Conservation (phyloP, 2,888 invertebrate species). For the Eupithecia insigniata region DNA sequence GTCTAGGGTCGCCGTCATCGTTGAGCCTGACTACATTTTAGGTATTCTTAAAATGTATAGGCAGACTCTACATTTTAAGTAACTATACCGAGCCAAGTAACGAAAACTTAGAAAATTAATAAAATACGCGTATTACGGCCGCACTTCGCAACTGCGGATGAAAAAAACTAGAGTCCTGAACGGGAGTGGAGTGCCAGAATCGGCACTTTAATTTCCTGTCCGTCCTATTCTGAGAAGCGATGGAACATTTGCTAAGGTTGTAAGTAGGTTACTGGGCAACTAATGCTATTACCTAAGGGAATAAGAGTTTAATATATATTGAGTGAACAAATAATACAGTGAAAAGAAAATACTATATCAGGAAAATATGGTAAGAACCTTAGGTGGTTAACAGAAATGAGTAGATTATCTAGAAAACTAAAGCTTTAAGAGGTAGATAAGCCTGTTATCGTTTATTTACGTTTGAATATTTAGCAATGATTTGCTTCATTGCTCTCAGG, state of each 20-base stretch:
- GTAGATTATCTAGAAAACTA: neutral
- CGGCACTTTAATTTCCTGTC: conserved; percentile 56
- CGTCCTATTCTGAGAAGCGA: conserved; percentile 20
- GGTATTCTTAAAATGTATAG: too few species aligned
- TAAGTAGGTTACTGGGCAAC: conserved; percentile 5
- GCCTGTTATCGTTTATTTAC: neutral
- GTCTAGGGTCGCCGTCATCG: too few species aligned
- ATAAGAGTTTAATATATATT: neutral
- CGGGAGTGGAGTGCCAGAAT: conserved; percentile 24
- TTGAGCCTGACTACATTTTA: too few species aligned
- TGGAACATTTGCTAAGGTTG: conserved; percentile 11
- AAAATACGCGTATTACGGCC: too few species aligned
- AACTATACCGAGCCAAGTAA: too few species aligned
- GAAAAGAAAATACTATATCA: neutral
- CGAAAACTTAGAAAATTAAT: too few species aligned
- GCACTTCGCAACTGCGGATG: too few species aligned
- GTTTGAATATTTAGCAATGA: neutral
- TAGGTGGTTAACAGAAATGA: neutral
- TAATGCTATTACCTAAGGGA: neutral
- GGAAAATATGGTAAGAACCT: neutral
- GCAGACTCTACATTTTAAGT: too few species aligned
- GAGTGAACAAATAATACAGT: neutral
- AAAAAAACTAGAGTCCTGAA: neutral
- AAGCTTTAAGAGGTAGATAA: neutral
- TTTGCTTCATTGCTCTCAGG: neutral